Evolutionary conservation across 2,888 invertebrate species (phyloP).

Genomic region (Baccha elongata): DNA sequence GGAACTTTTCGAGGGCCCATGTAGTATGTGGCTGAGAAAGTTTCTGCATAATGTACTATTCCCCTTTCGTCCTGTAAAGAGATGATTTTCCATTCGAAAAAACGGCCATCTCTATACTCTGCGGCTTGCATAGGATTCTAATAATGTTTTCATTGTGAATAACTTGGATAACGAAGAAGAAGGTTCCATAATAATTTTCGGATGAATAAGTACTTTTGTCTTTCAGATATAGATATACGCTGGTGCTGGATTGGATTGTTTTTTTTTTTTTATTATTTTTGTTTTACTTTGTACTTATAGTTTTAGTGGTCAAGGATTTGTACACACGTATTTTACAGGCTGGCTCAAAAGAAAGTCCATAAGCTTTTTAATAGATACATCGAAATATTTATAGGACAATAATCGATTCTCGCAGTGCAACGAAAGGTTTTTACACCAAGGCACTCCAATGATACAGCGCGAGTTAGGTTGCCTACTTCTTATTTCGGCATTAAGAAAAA

Average conservation of each 20-base stretch:
- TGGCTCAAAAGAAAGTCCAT: too few species aligned
- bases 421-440: too few species aligned
- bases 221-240: neutral
- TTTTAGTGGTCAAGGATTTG: slow-evolving; percentile 10
- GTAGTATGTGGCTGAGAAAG: neutral
- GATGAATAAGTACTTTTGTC: slow-evolving; percentile 39
- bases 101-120: slow-evolving; percentile 2
- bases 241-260: neutral
- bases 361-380: too few species aligned
- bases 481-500: too few species aligned
- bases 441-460: too few species aligned
- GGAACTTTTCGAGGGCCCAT: slow-evolving; percentile 7
- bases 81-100: slow-evolving; percentile 6
- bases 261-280: neutral
- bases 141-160: slow-evolving; percentile 57
- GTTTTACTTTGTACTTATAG: neutral
- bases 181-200: slow-evolving; percentile 43
- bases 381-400: too few species aligned
- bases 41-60: neutral
- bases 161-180: slow-evolving; percentile 4
- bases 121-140: slow-evolving; percentile 36
- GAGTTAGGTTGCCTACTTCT: too few species aligned
- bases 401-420: too few species aligned
- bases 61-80: neutral
- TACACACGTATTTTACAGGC: too few species aligned